phyloP scores from a whole-genome alignment of 2,888 invertebrate genomes.

The Dione vanillae region DNA sequence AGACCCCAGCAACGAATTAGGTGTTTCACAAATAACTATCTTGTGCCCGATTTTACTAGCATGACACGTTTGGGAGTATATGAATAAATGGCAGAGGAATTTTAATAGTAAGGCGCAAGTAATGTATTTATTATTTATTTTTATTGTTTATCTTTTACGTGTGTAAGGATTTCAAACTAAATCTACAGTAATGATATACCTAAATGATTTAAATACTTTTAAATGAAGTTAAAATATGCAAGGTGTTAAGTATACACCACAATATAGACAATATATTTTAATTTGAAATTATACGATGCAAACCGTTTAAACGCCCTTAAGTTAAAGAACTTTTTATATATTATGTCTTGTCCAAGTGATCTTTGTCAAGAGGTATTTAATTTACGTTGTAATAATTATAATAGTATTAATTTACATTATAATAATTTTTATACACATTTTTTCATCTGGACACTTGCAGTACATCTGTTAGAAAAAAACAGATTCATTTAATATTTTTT shows the following conservation, averaged over 20 bases:
- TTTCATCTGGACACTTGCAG: neutral
- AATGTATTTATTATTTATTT: conserved; percentile 21
- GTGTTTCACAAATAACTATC: conserved; percentile 63
- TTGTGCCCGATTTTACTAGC: conserved; percentile 70
- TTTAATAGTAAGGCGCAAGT: conserved; percentile 69
- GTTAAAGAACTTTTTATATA: conserved; percentile 72
- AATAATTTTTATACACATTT: neutral
- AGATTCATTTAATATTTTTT: too few relatives aligned
- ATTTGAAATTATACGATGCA: neutral
- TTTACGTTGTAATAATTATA: too few relatives aligned
- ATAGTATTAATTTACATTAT: conserved; percentile 37
- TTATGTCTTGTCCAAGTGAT: conserved; percentile 70
- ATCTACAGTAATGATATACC: too few relatives aligned
- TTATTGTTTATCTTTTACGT: too few relatives aligned
- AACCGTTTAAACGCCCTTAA: neutral
- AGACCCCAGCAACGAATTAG: conserved; percentile 62
- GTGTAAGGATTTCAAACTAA: too few relatives aligned
- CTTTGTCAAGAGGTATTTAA: conserved; percentile 70
- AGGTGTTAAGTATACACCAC: too few relatives aligned
- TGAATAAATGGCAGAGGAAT: conserved; percentile 64
- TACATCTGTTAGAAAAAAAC: too few relatives aligned
- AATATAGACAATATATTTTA: neutral
- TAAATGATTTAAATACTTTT: too few relatives aligned
- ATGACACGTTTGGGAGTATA: conserved; percentile 76
- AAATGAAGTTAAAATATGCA: too few relatives aligned